phyloP scores from a whole-genome alignment of 2,113 vertebrate species.

The Alexandromys fortis region DNA sequence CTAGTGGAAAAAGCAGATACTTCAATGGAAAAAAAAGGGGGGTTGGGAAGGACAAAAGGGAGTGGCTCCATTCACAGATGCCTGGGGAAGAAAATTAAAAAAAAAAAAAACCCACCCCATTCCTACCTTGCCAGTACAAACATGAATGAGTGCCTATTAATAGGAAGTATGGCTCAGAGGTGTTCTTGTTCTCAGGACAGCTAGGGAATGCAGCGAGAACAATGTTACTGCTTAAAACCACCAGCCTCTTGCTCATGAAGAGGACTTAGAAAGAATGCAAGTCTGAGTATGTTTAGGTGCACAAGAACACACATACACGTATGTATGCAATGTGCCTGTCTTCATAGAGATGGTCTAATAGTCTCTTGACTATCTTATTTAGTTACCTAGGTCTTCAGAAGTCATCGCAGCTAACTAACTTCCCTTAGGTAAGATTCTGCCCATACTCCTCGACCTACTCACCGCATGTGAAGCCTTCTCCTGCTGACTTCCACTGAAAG shows the following conservation, averaged over 20 bases:
- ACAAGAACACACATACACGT: background rate
- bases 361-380: background rate
- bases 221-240: background rate
- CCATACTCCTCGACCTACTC: background rate
- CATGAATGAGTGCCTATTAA: conserved; percentile 71
- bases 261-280: background rate
- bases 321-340: background rate
- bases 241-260: conserved; percentile 24
- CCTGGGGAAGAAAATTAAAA: background rate
- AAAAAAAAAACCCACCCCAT: conserved; percentile 16
- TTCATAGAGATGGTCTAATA: background rate
- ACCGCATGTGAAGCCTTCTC: background rate
- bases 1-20: conserved; percentile 4
- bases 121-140: conserved; percentile 71
- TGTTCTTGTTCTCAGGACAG: conserved; percentile 40
- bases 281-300: background rate
- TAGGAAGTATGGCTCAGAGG: conserved; percentile 50
- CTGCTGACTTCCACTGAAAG: background rate
- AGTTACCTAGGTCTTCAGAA: background rate
- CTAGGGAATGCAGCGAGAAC: background rate
- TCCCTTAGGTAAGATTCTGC: background rate
- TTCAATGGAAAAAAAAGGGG: background rate
- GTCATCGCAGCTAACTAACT: background rate
- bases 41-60: background rate
- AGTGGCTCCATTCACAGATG: conserved; percentile 49